A percentile compares a stretch with the other conserved stretches of the same genome.
These are phyloP conservation scores for Oncorhynchus clarkii DNA, from an alignment of 2,113 vertebrate species.

Conservation along the genomic window DNA sequence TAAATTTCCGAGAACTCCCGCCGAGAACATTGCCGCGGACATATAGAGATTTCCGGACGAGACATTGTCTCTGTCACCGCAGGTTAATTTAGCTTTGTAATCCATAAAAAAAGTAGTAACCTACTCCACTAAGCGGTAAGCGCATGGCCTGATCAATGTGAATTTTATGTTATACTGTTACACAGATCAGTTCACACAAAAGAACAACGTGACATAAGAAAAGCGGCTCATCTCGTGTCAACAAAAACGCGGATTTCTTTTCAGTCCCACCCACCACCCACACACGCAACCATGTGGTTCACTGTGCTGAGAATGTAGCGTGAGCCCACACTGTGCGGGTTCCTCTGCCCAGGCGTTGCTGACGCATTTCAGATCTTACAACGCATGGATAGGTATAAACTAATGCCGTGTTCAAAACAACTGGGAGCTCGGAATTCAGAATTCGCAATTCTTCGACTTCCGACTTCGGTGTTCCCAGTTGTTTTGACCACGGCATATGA, in stretches of 20 bases:
- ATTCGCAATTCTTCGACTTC: too few species aligned
- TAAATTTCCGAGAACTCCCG: constrained; percentile 76
- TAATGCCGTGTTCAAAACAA: too few species aligned
- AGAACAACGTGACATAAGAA: not conserved
- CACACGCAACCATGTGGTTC: not conserved
- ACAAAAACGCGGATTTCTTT: not conserved
- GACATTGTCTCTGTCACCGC: constrained; percentile 23
- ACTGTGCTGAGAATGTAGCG: too few species aligned
- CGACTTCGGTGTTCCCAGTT: too few species aligned
- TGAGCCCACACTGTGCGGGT: too few species aligned
- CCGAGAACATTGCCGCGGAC: constrained; percentile 71
- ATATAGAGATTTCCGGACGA: constrained; percentile 53
- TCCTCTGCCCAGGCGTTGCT: too few species aligned
- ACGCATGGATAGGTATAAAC: too few species aligned
- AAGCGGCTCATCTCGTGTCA: not conserved
- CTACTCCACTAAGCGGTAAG: too few species aligned
- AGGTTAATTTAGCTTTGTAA: not conserved
- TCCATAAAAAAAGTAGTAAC: not conserved
- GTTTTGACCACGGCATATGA: too few species aligned
- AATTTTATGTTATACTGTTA: not conserved
- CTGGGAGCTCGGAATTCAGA: too few species aligned
- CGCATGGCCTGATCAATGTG: not conserved
- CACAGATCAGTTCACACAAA: not conserved
- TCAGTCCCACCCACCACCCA: too few species aligned
- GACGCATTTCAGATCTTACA: too few species aligned